Base-by-base conservation (phyloP, 2,888 invertebrate genomes). In the Ichneumoninae sp. region DNA sequence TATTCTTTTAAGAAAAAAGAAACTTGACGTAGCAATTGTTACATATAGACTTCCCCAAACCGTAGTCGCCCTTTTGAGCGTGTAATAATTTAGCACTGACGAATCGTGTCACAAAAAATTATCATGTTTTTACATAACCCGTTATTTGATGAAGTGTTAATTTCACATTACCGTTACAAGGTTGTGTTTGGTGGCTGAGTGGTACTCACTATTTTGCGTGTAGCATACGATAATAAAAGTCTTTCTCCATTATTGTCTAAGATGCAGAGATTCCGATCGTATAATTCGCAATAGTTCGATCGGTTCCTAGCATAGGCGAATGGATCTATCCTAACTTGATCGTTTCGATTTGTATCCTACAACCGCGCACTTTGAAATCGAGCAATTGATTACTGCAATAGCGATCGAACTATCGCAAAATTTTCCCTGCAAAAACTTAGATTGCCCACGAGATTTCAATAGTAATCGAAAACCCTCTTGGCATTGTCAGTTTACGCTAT, bases 231-330 rank as follows among this genome's bases (percentile, higher is more conserved):
- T 57, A 22, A 57, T 13, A 13, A 33, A 62, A 62, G n/a, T 75
- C 47, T 40, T 75, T 62, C 65, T 40, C 19, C 69, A 40, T 80
- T 69, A 47, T 75, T 77, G 19, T 66, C 54, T 19, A 71, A 66
- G 62, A 76, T 66, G n/a, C 33, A 44, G 10, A 47, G 33, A 57
- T 57, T 68, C 60, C 5, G 8, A 36, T 7, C 62, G 22, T 36
- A 47, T 60, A 65, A 71, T 62, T 62, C n/a, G 22, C 10, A 22
- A 57, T 57, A 57, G 57, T 57, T 57, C 57, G 22, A 22, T 57
- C 57, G 54, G 10, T 19, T 54, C 22, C 7, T 8, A 8, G 3
- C 54, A 22, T 7, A 22, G 54, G 19, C 54, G 19, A 54, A 54
- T 8, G 7, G 22, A 19, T 40, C 40, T 8, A 54, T n/a, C n/a